Evolutionary conservation across 2,888 invertebrate genomes (phyloP).

Genomic region (Diabrotica balteata): DNA sequence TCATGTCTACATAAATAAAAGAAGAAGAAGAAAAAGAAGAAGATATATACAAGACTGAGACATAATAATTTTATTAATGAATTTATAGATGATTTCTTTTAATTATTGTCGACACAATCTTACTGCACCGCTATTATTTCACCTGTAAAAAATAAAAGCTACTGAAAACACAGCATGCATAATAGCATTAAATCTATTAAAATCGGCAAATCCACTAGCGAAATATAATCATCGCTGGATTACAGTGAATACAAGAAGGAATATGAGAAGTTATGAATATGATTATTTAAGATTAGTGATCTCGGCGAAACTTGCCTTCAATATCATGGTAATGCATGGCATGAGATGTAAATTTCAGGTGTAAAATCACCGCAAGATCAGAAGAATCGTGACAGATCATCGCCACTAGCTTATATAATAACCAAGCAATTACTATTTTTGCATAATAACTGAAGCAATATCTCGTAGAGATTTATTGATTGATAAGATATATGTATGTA

Average conservation of each 20-base stretch:
- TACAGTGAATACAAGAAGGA: slow-evolving; percentile 8
- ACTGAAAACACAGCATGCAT: neutral
- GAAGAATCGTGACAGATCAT: slow-evolving; percentile 26
- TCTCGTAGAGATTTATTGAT: slow-evolving; percentile 1
- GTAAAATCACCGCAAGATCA: slow-evolving; percentile 30
- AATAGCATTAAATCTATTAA: neutral
- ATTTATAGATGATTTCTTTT: no score
- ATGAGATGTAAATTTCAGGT: slow-evolving; percentile 30
- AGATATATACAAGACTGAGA: no score
- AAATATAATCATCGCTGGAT: slow-evolving; percentile 8
- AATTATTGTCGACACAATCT: no score
- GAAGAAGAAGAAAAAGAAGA: no score
- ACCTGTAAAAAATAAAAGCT: neutral
- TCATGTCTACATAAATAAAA: no score
- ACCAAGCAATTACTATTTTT: slow-evolving; percentile 18
- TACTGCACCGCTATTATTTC: no score
- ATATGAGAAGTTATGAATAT: slow-evolving; percentile 28
- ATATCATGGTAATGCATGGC: slow-evolving; percentile 11
- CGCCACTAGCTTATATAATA: slow-evolving; percentile 13
- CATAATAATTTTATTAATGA: no score
- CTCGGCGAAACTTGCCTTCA: slow-evolving; percentile 10
- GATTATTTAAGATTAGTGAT: slow-evolving; percentile 25
- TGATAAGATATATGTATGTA: slow-evolving; percentile 10
- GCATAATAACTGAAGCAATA: slow-evolving; percentile 5
- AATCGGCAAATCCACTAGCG: neutral